Evolutionary conservation across 2,888 invertebrate genomes (phyloP).

Genomic region (Lithodes maja): DNA sequence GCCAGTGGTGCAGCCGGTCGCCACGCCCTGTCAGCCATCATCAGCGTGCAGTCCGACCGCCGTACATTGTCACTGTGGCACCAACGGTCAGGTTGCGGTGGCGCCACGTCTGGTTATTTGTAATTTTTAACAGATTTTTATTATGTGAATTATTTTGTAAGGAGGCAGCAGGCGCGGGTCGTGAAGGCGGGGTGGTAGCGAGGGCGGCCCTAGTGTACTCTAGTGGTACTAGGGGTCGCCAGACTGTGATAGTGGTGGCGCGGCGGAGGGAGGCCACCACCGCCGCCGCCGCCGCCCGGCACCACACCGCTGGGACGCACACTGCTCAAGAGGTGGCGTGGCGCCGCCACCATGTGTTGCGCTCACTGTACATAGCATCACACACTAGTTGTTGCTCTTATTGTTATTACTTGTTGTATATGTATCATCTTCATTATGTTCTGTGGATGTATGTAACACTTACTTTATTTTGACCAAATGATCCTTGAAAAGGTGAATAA

Average conservation of each 20-base stretch:
- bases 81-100: neutral
- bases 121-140: constrained; percentile 61
- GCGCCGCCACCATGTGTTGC: constrained; percentile 58
- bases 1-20: constrained; percentile 2
- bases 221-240: constrained; percentile 31
- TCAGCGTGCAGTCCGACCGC: constrained; percentile 43
- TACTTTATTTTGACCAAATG: constrained; percentile 61
- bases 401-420: constrained; percentile 67
- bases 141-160: constrained; percentile 64
- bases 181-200: constrained; percentile 59
- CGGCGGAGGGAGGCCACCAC: constrained; percentile 7
- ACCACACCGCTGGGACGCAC: constrained; percentile 56
- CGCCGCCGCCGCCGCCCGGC: constrained; percentile 39
- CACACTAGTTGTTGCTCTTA: constrained; percentile 66
- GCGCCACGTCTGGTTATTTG: constrained; percentile 50
- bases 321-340: constrained; percentile 62
- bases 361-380: constrained; percentile 67
- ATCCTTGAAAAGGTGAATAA: constrained; percentile 64
- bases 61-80: constrained; percentile 42
- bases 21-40: constrained; percentile 3
- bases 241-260: constrained; percentile 60
- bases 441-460: constrained; percentile 49
- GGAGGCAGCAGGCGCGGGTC: constrained; percentile 57
- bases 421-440: constrained; percentile 59
- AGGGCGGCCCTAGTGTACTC: constrained; percentile 36